Evolutionary conservation across 23 tunicate species (phyloP), one percentile per base, ranked within the genome.

Genomic region (Botrylloides violaceus): DNA sequence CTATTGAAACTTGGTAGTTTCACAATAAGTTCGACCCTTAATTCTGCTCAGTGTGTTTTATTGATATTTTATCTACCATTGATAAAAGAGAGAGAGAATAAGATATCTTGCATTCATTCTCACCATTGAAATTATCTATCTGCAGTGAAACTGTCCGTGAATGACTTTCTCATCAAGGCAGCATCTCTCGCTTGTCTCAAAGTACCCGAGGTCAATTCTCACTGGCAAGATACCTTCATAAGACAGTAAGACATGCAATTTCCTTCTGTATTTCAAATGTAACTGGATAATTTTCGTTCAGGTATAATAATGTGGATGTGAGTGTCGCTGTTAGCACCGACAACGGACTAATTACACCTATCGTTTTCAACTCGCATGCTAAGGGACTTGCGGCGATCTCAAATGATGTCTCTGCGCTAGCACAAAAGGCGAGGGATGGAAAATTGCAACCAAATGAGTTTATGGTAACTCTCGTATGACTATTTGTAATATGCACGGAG

Each of bases 111-210:
- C n/a, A n/a, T n/a, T n/a, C n/a, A n/a, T n/a, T n/a, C n/a, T n/a
- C n/a, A n/a, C n/a, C n/a, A n/a, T n/a, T n/a, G n/a, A n/a, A n/a
- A 43, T 15, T 15, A 9, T 43, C 15, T 43, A 43, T 3, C 29
- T 63, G 26, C 35, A 68, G 74, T 68, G 26, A 95, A 95, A 59
- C 36, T 95, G 26, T 95, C 99, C 27, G 95, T 95, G 56, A 95
- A 95, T 71, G 99, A 95, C 49, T 82, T 95, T 62, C 43, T 95
- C 33, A 71, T 95, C 58, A 95, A 95, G 75, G 99, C 99, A 26
- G 78, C 96, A 29, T 80, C 99, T 15, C 23, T 87, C 24, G 73
- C 96, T 31, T 83, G 95, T 38, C 58, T 87, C 18, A 81, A 79
- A 75, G 86, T 95, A 0, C 99, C 99, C 1, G 92, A 87, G 58